A percentile compares a stretch with the other conserved stretches of the same genome.
Evolutionary conservation across 2,888 invertebrate genomes (phyloP).

Genomic region (Melanotus villosus): DNA sequence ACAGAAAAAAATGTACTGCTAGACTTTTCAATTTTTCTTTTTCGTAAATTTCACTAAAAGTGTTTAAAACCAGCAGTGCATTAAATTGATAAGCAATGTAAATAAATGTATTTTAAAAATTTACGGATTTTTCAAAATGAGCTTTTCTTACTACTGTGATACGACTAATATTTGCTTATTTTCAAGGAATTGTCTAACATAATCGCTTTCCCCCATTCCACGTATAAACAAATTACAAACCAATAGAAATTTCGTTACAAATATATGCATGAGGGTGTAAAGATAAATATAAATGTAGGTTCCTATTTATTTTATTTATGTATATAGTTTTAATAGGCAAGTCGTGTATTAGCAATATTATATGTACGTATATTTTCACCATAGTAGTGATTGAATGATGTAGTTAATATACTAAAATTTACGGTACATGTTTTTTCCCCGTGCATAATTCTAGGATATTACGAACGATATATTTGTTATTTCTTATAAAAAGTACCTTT

Average conservation of each 20-base stretch:
- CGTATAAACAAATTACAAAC: not conserved
- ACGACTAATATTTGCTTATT: not conserved
- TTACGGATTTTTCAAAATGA: not conserved
- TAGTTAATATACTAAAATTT: slow-evolving; percentile 26
- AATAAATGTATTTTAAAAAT: too few species aligned
- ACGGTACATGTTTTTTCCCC: slow-evolving; percentile 24
- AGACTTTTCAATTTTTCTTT: too few species aligned
- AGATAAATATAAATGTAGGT: slow-evolving; percentile 37
- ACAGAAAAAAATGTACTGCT: too few species aligned
- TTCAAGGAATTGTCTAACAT: not conserved
- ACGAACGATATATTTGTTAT: not conserved
- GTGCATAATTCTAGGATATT: slow-evolving; percentile 18
- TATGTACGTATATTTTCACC: slow-evolving; percentile 55
- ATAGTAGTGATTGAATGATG: slow-evolving; percentile 34
- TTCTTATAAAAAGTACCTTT: not conserved
- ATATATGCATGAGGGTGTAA: slow-evolving; percentile 31
- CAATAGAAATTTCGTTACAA: not conserved
- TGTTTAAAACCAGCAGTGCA: too few species aligned
- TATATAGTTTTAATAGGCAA: slow-evolving; percentile 63
- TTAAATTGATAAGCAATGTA: too few species aligned
- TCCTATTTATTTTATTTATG: slow-evolving; percentile 52
- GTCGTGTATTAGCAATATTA: slow-evolving; percentile 71
- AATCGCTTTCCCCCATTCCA: slow-evolving; percentile 2
- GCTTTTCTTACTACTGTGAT: slow-evolving; percentile 11
- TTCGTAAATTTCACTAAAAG: too few species aligned